These are phyloP conservation scores for Tiliacea citrago DNA, from an alignment of 2,888 invertebrate genomes.

Conservation along the genomic window DNA sequence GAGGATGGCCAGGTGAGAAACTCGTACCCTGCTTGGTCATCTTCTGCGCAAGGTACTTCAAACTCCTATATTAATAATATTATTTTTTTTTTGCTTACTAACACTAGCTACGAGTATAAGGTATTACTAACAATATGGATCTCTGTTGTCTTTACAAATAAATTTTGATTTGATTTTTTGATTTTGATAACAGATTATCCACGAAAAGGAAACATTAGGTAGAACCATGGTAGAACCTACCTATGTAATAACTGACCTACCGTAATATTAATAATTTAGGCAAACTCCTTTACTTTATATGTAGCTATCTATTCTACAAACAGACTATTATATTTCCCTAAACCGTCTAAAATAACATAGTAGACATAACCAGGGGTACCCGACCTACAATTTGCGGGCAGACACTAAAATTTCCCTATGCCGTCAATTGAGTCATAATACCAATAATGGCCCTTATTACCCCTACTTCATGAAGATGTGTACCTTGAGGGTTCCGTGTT, in stretches of 20 bases:
- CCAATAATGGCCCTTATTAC: conserved; percentile 73
- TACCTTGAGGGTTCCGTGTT: conserved; percentile 82
- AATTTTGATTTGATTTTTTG: too few species aligned
- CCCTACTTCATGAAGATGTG: conserved; percentile 81
- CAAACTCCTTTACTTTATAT: not conserved
- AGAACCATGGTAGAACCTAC: too few species aligned
- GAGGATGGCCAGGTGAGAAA: too few species aligned
- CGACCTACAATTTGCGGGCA: conserved; percentile 83
- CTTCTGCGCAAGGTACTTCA: too few species aligned
- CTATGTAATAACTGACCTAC: conserved; percentile 3
- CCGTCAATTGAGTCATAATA: conserved; percentile 88
- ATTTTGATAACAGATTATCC: too few species aligned
- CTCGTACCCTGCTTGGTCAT: too few species aligned
- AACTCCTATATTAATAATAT: too few species aligned
- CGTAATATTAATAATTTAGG: not conserved
- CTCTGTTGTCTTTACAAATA: too few species aligned
- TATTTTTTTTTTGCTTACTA: too few species aligned
- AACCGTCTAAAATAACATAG: conserved; percentile 57
- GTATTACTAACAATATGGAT: too few species aligned
- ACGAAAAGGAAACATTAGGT: too few species aligned
- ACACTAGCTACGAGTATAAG: too few species aligned
- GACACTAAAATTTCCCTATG: conserved; percentile 81
- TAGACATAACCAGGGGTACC: conserved; percentile 71
- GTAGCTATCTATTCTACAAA: conserved; percentile 3
- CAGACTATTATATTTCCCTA: conserved; percentile 28